A percentile compares a stretch with the other conserved stretches of the same genome.
Conservation (phyloP, 2,113 vertebrate species). For the Trinectes maculatus region DNA sequence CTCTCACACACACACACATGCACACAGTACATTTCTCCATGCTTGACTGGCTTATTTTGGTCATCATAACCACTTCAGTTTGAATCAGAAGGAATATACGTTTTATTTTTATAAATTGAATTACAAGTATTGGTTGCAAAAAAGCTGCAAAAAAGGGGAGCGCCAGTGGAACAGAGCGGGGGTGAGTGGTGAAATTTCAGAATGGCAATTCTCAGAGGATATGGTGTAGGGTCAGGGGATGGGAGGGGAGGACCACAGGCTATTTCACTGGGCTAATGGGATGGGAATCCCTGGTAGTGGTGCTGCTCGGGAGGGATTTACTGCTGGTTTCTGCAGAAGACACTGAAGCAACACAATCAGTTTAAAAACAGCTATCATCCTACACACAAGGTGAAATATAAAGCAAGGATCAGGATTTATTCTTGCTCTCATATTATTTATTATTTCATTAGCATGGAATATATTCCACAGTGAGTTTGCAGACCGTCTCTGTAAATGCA, state of each 20-base stretch:
- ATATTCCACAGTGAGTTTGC: background rate
- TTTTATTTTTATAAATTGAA: background rate
- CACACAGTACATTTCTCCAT: too few species aligned
- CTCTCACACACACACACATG: conserved; percentile 10
- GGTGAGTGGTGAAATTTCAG: conserved; percentile 15
- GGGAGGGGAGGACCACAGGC: conserved; percentile 36
- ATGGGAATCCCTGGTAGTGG: conserved; percentile 58
- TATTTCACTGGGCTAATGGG: conserved; percentile 61
- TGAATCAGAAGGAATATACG: background rate
- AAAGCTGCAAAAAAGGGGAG: background rate
- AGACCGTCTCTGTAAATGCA: background rate
- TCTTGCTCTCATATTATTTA: background rate
- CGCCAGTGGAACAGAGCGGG: conserved; percentile 4
- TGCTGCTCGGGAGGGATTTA: conserved; percentile 45
- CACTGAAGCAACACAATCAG: conserved; percentile 16
- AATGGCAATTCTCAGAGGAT: conserved; percentile 30
- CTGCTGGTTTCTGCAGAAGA: conserved; percentile 21
- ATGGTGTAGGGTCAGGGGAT: conserved; percentile 1
- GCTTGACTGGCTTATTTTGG: too few species aligned
- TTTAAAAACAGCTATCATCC: conserved; percentile 37
- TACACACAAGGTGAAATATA: background rate
- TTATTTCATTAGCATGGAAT: background rate
- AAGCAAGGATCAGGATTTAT: conserved; percentile 1
- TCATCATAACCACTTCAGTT: background rate
- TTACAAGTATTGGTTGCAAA: background rate